Evolutionary conservation across 2,888 invertebrate genomes (phyloP).

Genomic region (Dyspetes luteomarginatus): DNA sequence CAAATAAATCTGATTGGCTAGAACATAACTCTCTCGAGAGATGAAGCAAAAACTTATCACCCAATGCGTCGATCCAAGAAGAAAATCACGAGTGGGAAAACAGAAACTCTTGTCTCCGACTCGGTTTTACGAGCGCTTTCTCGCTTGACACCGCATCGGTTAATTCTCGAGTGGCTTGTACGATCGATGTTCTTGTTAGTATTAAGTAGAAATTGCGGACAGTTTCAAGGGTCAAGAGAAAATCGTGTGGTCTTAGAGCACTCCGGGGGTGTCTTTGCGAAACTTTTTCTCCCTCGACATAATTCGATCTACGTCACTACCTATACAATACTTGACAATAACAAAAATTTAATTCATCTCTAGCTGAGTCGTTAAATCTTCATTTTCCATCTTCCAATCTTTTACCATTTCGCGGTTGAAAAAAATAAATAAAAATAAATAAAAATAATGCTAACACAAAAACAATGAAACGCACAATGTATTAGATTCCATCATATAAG

Average conservation of each 20-base stretch:
- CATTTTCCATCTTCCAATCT: not conserved
- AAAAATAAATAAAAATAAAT: no score
- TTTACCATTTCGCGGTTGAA: no score
- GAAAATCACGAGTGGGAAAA: slow-evolving; percentile 16
- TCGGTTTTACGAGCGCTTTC: slow-evolving; percentile 36
- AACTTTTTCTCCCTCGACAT: not conserved
- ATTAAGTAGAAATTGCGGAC: not conserved
- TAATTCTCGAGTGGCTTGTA: slow-evolving; percentile 58
- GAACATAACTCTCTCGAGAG: slow-evolving; percentile 9
- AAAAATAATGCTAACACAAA: no score
- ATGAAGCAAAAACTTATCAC: slow-evolving; percentile 13
- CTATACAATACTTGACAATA: not conserved
- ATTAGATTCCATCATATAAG: no score
- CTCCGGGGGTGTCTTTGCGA: not conserved
- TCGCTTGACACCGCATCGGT: slow-evolving; percentile 18
- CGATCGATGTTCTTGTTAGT: slow-evolving; percentile 38
- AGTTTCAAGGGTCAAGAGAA: slow-evolving; percentile 19
- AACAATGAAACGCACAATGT: no score
- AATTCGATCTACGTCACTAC: slow-evolving; percentile 7
- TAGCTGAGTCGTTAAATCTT: not conserved
- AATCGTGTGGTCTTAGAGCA: not conserved
- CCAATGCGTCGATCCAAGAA: slow-evolving; percentile 40
- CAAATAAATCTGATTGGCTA: slow-evolving; percentile 36
- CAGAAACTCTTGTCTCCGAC: slow-evolving; percentile 15
- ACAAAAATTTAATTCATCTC: not conserved